Evolutionary conservation across 2,888 invertebrate species (phyloP), one percentile per base, ranked within the genome.

Genomic region (Hypomecis punctinalis): DNA sequence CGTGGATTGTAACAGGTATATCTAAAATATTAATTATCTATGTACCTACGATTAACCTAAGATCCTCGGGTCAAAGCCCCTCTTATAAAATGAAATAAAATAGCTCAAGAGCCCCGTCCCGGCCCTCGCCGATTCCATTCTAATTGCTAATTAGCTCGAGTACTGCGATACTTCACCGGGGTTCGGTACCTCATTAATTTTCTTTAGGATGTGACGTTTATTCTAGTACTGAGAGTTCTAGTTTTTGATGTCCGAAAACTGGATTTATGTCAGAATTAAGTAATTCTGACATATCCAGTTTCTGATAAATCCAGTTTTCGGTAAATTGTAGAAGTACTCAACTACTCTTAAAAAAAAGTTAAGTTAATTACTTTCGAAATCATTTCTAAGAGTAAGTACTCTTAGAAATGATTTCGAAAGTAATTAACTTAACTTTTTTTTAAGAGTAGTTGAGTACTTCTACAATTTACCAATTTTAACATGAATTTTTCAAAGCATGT

Each of bases 121-220:
- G 39, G n/a, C 36, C 36, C 51, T 45, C 48, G 40, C 47, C 42
- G 36, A 42, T 36, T 51, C 51, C 42, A 59, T 59, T 59, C 59
- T 59, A 51, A 59, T 59, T 59, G 59, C 51, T 59, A 59, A 59
- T 59, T 59, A 59, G 23, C 43, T 51, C 36, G 45, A 59, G 51
- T 45, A 23, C 35, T 54, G 33, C 35, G 37, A 59, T 59, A 59
- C 59, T 59, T 51, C 36, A 59, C 53, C 23, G n/a, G 33, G 36
- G 7, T 33, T 52, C 6, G 40, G 52, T 10, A 10, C 40, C 13
- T 53, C 11, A n/a, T 55, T 55, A 13, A 55, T 49, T 61, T 53
- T 61, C 37, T 48, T 35, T 57, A 13, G 13, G 39, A 59, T 52
- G 51, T 51, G 59, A 35, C 52, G 42, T 39, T 35, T n/a, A 55